Conservation (phyloP, 1,140 invertebrate species). For the Ceratosolen solmsi region DNA sequence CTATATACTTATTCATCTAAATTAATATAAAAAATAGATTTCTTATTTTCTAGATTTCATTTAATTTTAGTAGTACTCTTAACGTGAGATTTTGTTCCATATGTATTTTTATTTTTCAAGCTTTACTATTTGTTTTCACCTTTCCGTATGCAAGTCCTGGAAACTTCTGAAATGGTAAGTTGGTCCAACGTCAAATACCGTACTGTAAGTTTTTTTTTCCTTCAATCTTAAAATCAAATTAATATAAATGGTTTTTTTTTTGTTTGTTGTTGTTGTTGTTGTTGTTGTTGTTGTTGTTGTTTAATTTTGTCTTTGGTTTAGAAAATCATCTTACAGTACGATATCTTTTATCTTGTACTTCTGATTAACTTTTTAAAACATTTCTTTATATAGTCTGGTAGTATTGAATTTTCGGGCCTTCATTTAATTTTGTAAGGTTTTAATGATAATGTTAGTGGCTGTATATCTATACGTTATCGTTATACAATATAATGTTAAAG, state of each 20-base stretch:
- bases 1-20: conserved; percentile 2
- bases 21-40: conserved; percentile 48
- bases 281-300: background rate
- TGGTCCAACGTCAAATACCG: background rate
- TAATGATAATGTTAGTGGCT: conserved; percentile 6
- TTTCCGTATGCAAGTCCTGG: conserved; percentile 58
- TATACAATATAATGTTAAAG: background rate
- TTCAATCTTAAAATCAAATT: too few relatives aligned
- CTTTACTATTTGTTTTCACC: conserved; percentile 14
- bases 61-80: background rate
- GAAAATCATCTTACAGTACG: conserved; percentile 26
- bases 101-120: background rate
- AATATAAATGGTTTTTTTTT: too few relatives aligned
- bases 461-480: background rate
- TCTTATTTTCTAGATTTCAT: conserved; percentile 29
- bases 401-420: background rate
- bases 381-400: conserved; percentile 21
- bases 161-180: conserved; percentile 65
- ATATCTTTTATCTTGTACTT: conserved; percentile 18
- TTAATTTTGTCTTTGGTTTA: background rate
- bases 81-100: background rate
- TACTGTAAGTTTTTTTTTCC: conserved; percentile 32
- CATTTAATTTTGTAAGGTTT: conserved; percentile 25
- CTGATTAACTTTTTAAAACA: conserved; percentile 11
- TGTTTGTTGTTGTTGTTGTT: background rate